phyloP scores from a whole-genome alignment of 2,113 vertebrate species.

The Periophthalmus modestus region DNA sequence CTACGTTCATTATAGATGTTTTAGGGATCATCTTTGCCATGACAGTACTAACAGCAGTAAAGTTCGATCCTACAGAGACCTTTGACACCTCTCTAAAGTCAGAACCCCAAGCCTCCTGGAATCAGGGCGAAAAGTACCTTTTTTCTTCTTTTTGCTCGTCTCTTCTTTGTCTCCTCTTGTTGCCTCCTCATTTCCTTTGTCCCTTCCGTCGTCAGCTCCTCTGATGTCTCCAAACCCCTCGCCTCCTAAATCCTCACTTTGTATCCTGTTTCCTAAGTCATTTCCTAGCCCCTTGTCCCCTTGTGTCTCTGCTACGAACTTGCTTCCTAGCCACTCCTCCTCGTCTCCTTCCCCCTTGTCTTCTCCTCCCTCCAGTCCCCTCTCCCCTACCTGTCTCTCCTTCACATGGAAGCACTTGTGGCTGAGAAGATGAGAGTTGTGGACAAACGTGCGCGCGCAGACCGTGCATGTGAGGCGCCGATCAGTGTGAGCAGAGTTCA shows the following conservation, averaged over 20 bases:
- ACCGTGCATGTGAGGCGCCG: not conserved
- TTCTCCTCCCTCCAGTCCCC: not conserved
- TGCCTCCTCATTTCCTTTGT: not conserved
- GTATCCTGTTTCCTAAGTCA: not conserved
- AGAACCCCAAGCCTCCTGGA: not conserved
- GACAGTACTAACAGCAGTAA: too few relatives aligned
- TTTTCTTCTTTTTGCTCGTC: not conserved
- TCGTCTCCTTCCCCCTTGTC: not conserved
- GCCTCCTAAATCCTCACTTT: not conserved
- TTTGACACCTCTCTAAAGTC: not conserved
- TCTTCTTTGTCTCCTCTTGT: not conserved
- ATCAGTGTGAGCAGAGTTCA: not conserved
- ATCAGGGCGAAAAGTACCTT: not conserved
- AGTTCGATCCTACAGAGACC: too few relatives aligned
- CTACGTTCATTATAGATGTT: too few relatives aligned
- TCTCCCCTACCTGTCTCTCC: not conserved
- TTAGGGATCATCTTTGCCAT: too few relatives aligned
- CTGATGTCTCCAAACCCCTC: not conserved
- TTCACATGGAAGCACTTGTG: conserved; percentile 2
- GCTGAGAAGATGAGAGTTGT: not conserved
- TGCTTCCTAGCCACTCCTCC: not conserved
- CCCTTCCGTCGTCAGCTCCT: not conserved
- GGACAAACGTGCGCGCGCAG: not conserved
- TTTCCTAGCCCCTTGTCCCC: not conserved
- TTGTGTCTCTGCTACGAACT: not conserved